Percentiles rank a stretch among this genome's conserved stretches.
Evolutionary conservation across 1,140 invertebrate genomes (phyloP).

Genomic region (Papilio dardanus): DNA sequence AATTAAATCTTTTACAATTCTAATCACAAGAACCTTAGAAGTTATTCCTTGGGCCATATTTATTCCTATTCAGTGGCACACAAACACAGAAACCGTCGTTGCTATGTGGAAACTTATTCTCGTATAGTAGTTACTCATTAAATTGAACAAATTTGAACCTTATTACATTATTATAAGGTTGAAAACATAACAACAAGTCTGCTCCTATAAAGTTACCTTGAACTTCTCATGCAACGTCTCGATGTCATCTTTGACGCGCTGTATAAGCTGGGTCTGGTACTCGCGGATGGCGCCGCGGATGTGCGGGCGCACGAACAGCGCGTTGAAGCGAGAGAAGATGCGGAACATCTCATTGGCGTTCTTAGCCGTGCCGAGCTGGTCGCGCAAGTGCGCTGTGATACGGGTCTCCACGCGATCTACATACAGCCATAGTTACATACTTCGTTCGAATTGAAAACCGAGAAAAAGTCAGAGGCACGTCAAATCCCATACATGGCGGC

Average conservation of each 20-base stretch:
- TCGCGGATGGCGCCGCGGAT: constrained; percentile 99
- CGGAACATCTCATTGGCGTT: constrained; percentile 99
- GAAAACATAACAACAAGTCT: too few relatives aligned
- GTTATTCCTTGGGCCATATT: too few relatives aligned
- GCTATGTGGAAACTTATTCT: too few relatives aligned
- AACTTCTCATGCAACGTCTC: constrained; percentile 99
- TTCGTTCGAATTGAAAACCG: too few relatives aligned
- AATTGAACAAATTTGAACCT: neutral
- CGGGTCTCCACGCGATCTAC: constrained; percentile 95
- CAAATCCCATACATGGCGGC: too few relatives aligned
- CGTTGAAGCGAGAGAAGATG: constrained; percentile 99
- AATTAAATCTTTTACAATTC: too few relatives aligned
- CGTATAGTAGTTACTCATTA: too few relatives aligned
- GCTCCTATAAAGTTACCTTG: too few relatives aligned
- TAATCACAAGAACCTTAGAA: too few relatives aligned
- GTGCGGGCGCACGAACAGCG: constrained; percentile 98
- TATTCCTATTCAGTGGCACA: too few relatives aligned
- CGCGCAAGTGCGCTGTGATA: constrained; percentile 97
- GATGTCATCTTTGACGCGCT: constrained; percentile 99
- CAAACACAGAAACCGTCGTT: too few relatives aligned
- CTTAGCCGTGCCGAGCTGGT: constrained; percentile 98
- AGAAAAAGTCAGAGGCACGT: too few relatives aligned
- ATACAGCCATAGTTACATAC: neutral
- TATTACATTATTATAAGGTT: neutral
- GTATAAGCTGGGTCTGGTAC: constrained; percentile 99